These are phyloP conservation scores for Marcusenius ussheri DNA, from an alignment of 2,113 vertebrate genomes.

Conservation along the genomic window DNA sequence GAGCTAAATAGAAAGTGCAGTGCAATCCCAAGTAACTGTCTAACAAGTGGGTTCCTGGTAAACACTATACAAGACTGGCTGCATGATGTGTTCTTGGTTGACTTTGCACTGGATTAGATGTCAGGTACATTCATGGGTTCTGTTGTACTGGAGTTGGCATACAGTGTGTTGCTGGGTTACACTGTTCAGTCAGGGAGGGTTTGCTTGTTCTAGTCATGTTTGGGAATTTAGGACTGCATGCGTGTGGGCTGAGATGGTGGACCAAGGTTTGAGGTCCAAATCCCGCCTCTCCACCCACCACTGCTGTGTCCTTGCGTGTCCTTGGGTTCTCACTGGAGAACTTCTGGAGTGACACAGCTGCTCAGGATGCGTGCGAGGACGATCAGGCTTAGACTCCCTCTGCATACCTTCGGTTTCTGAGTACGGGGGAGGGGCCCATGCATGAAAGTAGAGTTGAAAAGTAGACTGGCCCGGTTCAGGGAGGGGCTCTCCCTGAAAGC, in stretches of 20 bases:
- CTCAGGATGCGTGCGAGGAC: neutral
- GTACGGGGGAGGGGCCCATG: neutral
- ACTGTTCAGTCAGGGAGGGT: neutral
- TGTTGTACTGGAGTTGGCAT: neutral
- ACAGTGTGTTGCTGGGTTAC: neutral
- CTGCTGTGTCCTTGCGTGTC: neutral
- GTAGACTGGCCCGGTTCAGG: neutral
- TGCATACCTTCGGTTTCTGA: neutral
- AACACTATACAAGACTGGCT: neutral
- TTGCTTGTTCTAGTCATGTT: neutral
- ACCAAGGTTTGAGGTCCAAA: neutral
- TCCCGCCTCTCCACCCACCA: neutral
- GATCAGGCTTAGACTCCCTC: neutral
- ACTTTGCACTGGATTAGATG: neutral
- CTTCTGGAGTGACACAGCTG: neutral
- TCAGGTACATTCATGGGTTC: neutral
- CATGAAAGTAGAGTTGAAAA: neutral
- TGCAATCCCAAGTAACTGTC: neutral
- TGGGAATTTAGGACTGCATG: neutral
- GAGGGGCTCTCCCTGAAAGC: conserved; percentile 16
- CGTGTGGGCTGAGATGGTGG: neutral
- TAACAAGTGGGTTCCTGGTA: neutral
- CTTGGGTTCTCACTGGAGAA: neutral
- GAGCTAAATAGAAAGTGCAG: neutral
- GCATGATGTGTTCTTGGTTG: neutral